These are phyloP conservation scores for Seriola dumerili DNA, from an alignment of 2,113 vertebrate genomes.

Conservation along the genomic window DNA sequence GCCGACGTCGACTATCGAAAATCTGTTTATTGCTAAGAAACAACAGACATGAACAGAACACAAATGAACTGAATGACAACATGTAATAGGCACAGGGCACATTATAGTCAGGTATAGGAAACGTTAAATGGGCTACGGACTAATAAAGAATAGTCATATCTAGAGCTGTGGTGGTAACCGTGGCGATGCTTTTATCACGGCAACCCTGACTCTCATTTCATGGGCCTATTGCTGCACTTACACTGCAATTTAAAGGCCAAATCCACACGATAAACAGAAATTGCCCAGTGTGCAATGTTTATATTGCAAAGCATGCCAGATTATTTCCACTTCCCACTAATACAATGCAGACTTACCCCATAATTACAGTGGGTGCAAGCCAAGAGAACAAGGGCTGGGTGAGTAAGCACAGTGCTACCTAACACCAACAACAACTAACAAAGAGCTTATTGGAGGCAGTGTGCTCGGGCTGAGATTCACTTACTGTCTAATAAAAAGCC, in stretches of 20 bases:
- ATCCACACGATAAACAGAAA: constrained; percentile 10
- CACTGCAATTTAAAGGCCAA: constrained; percentile 14
- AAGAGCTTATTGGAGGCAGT: constrained; percentile 4
- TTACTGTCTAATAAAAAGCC: not conserved
- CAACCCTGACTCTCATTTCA: not conserved
- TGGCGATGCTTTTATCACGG: not conserved
- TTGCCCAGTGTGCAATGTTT: constrained; percentile 1
- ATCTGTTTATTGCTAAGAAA: not conserved
- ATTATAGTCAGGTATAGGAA: not conserved
- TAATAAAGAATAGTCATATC: not conserved
- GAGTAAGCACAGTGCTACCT: constrained; percentile 13
- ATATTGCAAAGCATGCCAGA: not conserved
- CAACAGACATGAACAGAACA: not conserved
- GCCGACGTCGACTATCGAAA: not conserved
- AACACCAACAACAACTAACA: constrained; percentile 20
- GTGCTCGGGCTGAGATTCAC: not conserved
- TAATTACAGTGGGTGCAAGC: constrained; percentile 30
- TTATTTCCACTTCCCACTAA: constrained; percentile 31
- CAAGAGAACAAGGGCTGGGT: not conserved
- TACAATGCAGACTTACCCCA: constrained; percentile 10
- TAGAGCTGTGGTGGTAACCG: not conserved
- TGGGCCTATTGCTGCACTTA: not conserved
- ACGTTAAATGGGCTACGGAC: not conserved
- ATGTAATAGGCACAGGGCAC: not conserved
- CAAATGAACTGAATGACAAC: not conserved